These are phyloP conservation scores for Geotria australis DNA, from an alignment of 2,797 vertebrate species.

Conservation along the genomic window DNA sequence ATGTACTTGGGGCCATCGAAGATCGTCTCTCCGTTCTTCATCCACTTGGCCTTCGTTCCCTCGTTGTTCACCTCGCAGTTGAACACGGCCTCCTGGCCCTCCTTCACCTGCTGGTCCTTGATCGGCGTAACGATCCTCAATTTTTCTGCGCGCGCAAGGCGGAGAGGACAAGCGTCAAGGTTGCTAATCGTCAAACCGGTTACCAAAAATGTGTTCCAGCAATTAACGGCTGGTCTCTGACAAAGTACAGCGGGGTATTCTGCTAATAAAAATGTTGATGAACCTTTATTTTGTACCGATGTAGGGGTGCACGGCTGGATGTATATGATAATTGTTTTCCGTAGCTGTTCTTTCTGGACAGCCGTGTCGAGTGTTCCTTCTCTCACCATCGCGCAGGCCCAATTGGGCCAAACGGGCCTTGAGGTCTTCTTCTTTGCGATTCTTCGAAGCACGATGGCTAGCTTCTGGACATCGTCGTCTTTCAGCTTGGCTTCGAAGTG, in stretches of 20 bases:
- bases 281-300: not conserved
- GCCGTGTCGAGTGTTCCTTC: too few relatives aligned
- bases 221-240: not conserved
- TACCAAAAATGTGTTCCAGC: too few relatives aligned
- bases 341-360: too few relatives aligned
- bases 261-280: not conserved
- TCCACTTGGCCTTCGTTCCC: constrained; percentile 88
- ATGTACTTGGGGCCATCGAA: constrained; percentile 76
- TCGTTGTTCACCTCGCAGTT: constrained; percentile 87
- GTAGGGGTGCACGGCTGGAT: not conserved
- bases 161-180: constrained; percentile 1
- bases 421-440: too few relatives aligned
- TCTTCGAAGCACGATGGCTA: too few relatives aligned
- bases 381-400: too few relatives aligned
- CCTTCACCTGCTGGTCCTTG: constrained; percentile 43
- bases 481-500: too few relatives aligned
- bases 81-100: constrained; percentile 57
- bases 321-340: too few relatives aligned
- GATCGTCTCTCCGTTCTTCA: constrained; percentile 51
- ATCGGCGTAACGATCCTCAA: constrained; percentile 61
- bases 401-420: too few relatives aligned
- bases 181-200: too few relatives aligned
- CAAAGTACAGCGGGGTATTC: not conserved
- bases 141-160: constrained; percentile 30
- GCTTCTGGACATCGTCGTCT: too few relatives aligned